Evolutionary conservation across 2,888 invertebrate genomes (phyloP).

Genomic region (Acrocyrtus sp.): DNA sequence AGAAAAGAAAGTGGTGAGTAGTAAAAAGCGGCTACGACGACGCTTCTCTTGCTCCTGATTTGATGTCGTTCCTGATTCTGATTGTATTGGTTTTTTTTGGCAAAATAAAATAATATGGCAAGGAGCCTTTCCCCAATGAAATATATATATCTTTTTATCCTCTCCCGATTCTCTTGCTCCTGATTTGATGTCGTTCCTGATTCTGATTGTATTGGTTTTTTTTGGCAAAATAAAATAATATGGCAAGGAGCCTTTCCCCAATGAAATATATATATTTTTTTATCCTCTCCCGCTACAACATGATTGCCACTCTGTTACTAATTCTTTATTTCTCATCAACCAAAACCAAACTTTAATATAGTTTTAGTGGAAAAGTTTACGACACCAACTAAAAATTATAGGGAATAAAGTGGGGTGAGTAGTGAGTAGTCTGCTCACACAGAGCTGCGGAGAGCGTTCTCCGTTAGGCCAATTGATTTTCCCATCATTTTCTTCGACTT

Average conservation of each 20-base stretch:
- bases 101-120: no score
- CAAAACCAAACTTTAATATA: no score
- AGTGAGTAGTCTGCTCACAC: neutral
- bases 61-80: neutral
- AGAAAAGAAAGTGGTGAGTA: conserved; percentile 8
- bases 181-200: neutral
- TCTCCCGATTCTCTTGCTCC: neutral
- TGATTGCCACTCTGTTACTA: neutral
- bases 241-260: no score
- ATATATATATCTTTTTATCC: neutral
- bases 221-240: no score
- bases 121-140: no score
- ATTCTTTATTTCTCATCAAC: neutral
- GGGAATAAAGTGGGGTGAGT: neutral
- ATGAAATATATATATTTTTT: neutral
- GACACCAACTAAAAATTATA: no score
- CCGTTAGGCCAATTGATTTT: conserved; percentile 25
- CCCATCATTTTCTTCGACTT: neutral
- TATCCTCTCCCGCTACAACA: neutral
- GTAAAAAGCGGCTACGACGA: conserved; percentile 13
- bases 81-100: neutral
- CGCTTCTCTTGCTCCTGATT: neutral
- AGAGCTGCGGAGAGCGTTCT: neutral
- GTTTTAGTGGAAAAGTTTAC: no score
- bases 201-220: neutral